Evolutionary conservation across 2,888 invertebrate genomes (phyloP), one percentile per base, ranked within the genome.

Genomic region (Meghimatium bilineatum): DNA sequence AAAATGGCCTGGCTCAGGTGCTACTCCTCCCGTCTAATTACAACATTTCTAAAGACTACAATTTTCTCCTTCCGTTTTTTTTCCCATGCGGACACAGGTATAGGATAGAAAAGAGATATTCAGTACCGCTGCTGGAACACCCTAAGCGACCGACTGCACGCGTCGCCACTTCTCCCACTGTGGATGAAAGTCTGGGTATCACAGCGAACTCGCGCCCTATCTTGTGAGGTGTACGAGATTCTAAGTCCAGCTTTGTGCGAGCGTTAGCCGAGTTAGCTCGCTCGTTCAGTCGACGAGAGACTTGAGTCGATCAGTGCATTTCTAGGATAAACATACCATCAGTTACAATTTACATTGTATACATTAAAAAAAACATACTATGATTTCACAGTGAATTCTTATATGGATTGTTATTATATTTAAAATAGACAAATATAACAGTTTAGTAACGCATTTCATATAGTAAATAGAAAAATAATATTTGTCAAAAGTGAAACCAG

Each of bases 101-200:
- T 12, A 44, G 6, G 44, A 8, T 44, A 44, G 44, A 44, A 12
- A 44, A 8, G 44, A 12, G 44, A 5, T 44, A 12, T 44, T 44
- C 12, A 44, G 44, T 44, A 44, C 44, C 44, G 44, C 12, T 12
- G 17, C 10, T 23, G 23, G 56, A 23, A 20, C 34, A 17, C 71
- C 38, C 71, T 26, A 71, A 71, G 71, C 71, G 71, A 38, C 71
- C 6, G 69, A 63, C 69, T 36, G 38, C 71, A 71, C 71, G 71
- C 71, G 71, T 71, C 36, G 71, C 38, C 38, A 38, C 71, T 71
- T 36, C 38, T 38, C 38, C n/a, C n/a, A n/a, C n/a, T 26, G 14
- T 36, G 20, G 10, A 26, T 10, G 38, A 20, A 23, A 12, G 23
- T 20, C 38, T 71, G 34, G 23, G 17, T 75, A 56, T 8, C 36